These are phyloP conservation scores for Scopus umbretta DNA, from an alignment of 2,113 vertebrate species.

Conservation along the genomic window DNA sequence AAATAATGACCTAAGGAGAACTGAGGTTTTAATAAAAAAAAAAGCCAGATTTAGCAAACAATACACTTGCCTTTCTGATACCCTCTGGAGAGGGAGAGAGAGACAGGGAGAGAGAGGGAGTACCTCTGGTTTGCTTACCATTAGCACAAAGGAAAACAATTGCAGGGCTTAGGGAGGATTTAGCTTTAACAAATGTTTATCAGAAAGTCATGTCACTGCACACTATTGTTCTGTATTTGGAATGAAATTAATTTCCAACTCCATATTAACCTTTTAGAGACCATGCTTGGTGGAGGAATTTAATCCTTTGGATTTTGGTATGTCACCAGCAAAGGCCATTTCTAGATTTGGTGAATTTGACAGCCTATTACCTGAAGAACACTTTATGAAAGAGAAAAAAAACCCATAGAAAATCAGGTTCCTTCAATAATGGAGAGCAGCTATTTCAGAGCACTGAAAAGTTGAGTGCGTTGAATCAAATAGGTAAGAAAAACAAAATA, in stretches of 20 bases:
- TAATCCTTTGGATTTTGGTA: neutral
- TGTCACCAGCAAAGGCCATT: neutral
- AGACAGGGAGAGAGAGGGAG: neutral
- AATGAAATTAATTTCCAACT: constrained; percentile 49
- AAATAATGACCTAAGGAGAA: neutral
- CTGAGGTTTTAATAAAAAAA: neutral
- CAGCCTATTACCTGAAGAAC: neutral
- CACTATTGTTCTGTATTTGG: constrained; percentile 23
- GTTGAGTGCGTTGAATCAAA: neutral
- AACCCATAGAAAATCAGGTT: neutral
- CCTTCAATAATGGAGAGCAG: neutral
- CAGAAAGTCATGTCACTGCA: constrained; percentile 5
- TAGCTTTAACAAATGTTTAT: constrained; percentile 45
- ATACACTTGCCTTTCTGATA: neutral
- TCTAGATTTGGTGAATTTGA: neutral
- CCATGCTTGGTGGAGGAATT: neutral
- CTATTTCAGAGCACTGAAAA: neutral
- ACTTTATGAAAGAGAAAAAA: neutral
- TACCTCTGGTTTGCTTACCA: neutral
- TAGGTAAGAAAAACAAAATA: neutral
- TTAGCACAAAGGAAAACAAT: constrained; percentile 43
- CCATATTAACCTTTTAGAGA: constrained; percentile 15
- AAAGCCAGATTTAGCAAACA: neutral
- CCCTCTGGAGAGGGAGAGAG: neutral
- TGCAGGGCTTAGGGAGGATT: constrained; percentile 47